Conservation (phyloP, 1,140 invertebrate genomes). For the Drusus annulatus region DNA sequence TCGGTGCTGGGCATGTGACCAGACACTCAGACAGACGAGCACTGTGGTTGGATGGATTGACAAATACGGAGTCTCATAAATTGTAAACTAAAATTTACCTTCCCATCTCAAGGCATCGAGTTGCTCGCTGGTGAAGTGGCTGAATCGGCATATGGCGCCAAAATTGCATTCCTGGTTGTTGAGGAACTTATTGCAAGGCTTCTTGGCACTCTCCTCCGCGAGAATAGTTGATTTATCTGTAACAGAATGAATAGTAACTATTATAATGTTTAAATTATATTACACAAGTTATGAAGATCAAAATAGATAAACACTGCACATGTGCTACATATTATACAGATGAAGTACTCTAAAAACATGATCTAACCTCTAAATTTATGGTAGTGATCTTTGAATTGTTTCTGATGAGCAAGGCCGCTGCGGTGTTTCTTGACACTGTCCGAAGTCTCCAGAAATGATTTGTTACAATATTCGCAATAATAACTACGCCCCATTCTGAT, state of each 20-base stretch:
- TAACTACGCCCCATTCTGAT: constrained; percentile 75
- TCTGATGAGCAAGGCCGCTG: constrained; percentile 75
- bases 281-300: too few relatives aligned
- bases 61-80: too few relatives aligned
- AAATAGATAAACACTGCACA: too few relatives aligned
- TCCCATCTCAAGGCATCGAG: constrained; percentile 71
- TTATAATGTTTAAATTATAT: too few relatives aligned
- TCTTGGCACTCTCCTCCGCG: constrained; percentile 74
- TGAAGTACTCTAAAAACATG: too few relatives aligned
- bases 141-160: constrained; percentile 75
- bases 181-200: constrained; percentile 73
- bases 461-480: constrained; percentile 81
- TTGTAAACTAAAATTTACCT: constrained; percentile 62
- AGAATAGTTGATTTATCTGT: constrained; percentile 75
- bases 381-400: constrained; percentile 76
- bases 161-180: constrained; percentile 75
- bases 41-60: too few relatives aligned
- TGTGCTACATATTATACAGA: too few relatives aligned
- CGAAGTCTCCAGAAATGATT: constrained; percentile 76
- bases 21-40: too few relatives aligned
- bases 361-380: constrained; percentile 74
- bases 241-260: constrained; percentile 52
- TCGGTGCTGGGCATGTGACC: too few relatives aligned
- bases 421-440: constrained; percentile 77
- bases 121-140: constrained; percentile 75